Evolutionary conservation across 2,113 vertebrate genomes (phyloP).

Genomic region (Circaetus cinerascens): DNA sequence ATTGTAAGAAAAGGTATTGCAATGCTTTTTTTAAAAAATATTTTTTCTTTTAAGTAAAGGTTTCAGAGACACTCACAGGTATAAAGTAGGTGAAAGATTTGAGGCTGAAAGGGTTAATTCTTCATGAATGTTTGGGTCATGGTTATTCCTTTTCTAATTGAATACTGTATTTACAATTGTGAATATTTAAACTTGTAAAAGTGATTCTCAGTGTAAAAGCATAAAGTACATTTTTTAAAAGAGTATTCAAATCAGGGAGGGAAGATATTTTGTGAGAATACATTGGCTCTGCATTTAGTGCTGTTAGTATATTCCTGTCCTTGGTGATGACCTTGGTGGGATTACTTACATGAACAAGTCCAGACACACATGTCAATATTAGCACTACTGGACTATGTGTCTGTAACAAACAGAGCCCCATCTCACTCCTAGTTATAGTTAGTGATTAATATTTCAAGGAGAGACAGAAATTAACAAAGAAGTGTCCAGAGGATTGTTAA

Average conservation of each 20-base stretch:
- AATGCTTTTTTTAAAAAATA: not conserved
- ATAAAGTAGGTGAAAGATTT: not conserved
- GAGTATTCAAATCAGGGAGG: not conserved
- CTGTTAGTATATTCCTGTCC: not conserved
- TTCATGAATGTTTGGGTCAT: not conserved
- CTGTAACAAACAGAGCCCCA: not conserved
- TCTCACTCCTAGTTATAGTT: not conserved
- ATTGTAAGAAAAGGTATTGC: not conserved
- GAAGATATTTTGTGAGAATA: not conserved
- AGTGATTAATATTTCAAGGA: not conserved
- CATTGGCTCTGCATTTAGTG: not conserved
- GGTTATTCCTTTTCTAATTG: not conserved
- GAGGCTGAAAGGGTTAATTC: not conserved
- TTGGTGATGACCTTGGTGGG: not conserved
- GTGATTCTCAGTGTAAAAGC: not conserved
- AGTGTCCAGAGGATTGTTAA: not conserved
- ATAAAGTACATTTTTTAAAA: not conserved
- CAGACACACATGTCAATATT: not conserved
- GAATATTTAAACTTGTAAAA: not conserved
- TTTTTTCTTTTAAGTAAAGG: not conserved
- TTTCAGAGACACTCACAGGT: not conserved
- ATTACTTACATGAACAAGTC: not conserved
- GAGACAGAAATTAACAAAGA: not conserved
- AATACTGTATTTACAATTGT: not conserved
- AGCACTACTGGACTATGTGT: not conserved